A percentile compares a stretch with the other conserved stretches of the same genome.
phyloP scores from a whole-genome alignment of 1,140 invertebrate species.

The Ostrea denselamellosa region DNA sequence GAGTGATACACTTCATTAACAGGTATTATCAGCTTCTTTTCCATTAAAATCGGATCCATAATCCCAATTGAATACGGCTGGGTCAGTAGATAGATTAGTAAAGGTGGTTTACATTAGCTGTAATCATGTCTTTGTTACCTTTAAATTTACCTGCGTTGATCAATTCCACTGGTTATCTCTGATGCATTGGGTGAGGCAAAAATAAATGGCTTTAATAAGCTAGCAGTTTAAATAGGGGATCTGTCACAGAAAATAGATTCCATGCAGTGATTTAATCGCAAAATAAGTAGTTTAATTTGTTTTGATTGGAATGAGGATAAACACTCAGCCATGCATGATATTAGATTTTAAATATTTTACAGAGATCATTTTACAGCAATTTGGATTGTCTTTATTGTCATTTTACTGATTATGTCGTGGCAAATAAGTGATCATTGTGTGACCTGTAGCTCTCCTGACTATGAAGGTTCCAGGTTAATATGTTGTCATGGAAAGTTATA shows the following conservation, averaged over 20 bases:
- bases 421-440: too few relatives aligned
- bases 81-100: neutral
- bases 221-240: neutral
- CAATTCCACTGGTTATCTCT: neutral
- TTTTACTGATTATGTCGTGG: too few relatives aligned
- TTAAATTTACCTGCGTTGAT: conserved; percentile 12
- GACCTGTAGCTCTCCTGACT: too few relatives aligned
- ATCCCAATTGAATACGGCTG: neutral
- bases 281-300: conserved; percentile 12
- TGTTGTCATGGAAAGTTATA: too few relatives aligned
- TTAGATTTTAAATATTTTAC: neutral
- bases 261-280: neutral
- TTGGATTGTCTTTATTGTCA: too few relatives aligned
- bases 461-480: too few relatives aligned
- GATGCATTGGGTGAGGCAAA: conserved; percentile 16
- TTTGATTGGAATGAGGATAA: neutral
- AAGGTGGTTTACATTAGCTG: neutral
- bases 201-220: conserved; percentile 2
- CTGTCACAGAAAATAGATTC: neutral
- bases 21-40: conserved; percentile 10
- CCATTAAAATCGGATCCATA: neutral
- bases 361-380: neutral
- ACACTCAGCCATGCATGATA: neutral
- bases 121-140: neutral
- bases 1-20: neutral